A percentile compares a stretch with the other conserved stretches of the same genome.
Evolutionary conservation across 1,140 invertebrate species (phyloP).

Genomic region (Zaprionus ghesquierei): DNA sequence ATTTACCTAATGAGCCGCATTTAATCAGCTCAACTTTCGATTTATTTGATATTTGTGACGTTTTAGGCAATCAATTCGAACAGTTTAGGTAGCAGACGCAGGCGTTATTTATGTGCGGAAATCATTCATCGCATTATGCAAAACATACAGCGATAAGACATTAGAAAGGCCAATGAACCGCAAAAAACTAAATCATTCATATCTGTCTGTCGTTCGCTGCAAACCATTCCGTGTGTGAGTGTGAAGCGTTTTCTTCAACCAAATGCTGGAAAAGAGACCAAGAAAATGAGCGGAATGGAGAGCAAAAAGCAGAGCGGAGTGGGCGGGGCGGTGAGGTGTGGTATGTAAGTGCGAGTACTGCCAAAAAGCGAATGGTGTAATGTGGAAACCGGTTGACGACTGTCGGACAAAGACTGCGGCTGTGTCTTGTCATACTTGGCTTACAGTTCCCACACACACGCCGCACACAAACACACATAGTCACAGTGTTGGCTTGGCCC

Average conservation of each 20-base stretch:
- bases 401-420: constrained; percentile 23
- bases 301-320: background rate
- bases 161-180: constrained; percentile 72
- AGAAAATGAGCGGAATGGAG: background rate
- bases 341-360: constrained; percentile 42
- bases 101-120: constrained; percentile 57
- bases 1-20: constrained; percentile 20
- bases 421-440: constrained; percentile 48
- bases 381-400: constrained; percentile 64
- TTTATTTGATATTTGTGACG: constrained; percentile 30
- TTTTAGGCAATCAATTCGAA: constrained; percentile 20
- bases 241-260: constrained; percentile 1
- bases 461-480: background rate
- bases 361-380: constrained; percentile 59
- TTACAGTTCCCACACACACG: constrained; percentile 40
- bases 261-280: background rate
- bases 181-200: constrained; percentile 73
- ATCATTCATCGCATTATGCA: constrained; percentile 71
- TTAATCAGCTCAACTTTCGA: constrained; percentile 23
- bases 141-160: constrained; percentile 57
- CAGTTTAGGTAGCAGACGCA: background rate
- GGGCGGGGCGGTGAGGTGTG: background rate
- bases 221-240: constrained; percentile 12
- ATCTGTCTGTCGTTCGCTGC: constrained; percentile 17
- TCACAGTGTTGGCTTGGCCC: constrained; percentile 37